Evolutionary conservation across 2,797 vertebrate genomes (phyloP), one percentile per base, ranked within the genome.

Genomic region (Spondyliosoma cantharus): DNA sequence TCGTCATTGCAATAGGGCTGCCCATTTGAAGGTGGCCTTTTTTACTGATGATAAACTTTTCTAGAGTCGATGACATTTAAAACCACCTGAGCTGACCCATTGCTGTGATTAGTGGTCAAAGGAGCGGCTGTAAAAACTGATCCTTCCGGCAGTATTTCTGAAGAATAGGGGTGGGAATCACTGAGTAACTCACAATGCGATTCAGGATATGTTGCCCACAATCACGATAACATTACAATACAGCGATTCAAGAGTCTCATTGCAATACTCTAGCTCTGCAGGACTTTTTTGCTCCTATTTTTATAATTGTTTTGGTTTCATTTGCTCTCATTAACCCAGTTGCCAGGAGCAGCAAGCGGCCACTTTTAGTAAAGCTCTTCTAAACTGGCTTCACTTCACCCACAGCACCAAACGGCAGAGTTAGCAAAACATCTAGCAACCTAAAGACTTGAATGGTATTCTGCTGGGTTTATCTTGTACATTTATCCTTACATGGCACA

Each of bases 321-420:
- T 48, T 37, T 25, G 19, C 63, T 72, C 24, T 15, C 15, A 12
- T 71, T 57, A 74, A 78, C 17, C 43, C 0, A 37, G 15, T 49
- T 64, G 25, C 25, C 57, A 57, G 58, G 52, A 48, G 29, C 45
- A 25, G 43, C 48, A 43, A 1, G 3, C 29, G 57, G 16, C 16
- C 48, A 22, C 12, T 74, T 69, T 63, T 3, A 25, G 42, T 29
- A 37, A 76, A 62, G 24, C 52, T 57, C 48, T 42, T 22, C 42
- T 53, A 19, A 15, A 62, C 43, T 53, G 8, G 25, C n/a, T 64
- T 42, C 3, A 59, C 16, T 7, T 45, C 46, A 46, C 29, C 16
- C 13, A 7, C n/a, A 7, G 56, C 14, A 45, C 37, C 37, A 50
- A 22, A 50, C 4, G 1, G 37, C 16, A 52, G 43, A 49, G 2